Conservation (phyloP, 1,140 invertebrate species). For the Drosophila pandora region DNA sequence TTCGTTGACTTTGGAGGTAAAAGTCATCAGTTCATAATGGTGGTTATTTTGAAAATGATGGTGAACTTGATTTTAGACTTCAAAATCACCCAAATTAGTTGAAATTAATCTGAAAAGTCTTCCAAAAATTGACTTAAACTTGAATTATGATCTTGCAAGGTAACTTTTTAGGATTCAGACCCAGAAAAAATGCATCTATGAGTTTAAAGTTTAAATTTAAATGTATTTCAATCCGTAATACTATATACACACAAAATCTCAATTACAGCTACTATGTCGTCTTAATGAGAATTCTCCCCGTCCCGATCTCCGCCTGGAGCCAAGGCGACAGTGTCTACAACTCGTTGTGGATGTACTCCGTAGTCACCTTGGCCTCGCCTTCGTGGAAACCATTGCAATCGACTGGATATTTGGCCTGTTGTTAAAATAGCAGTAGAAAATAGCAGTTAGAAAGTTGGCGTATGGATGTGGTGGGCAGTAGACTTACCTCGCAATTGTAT, state of each 20-base stretch:
- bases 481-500: constrained; percentile 85
- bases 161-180: too few species aligned
- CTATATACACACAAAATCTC: constrained; percentile 74
- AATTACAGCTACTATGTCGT: constrained; percentile 69
- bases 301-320: constrained; percentile 2
- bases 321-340: constrained; percentile 83
- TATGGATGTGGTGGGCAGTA: constrained; percentile 1
- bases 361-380: constrained; percentile 91
- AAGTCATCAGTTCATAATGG: constrained; percentile 2
- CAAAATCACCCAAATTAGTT: not conserved
- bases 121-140: too few species aligned
- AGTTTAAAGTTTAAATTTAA: constrained; percentile 52
- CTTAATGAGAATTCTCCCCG: constrained; percentile 55
- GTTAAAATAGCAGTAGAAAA: constrained; percentile 20
- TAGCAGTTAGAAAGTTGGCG: constrained; percentile 40
- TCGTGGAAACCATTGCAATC: constrained; percentile 90
- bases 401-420: constrained; percentile 88
- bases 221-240: constrained; percentile 76
- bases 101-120: not conserved
- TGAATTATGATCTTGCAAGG: too few species aligned
- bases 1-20: constrained; percentile 34
- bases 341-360: constrained; percentile 91
- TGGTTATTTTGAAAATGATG: constrained; percentile 7
- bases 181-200: too few species aligned
- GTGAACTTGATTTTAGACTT: not conserved